Percentiles rank a stretch among this genome's conserved stretches.
These are phyloP conservation scores for Lepidocolaptes lacrymiger DNA, from an alignment of 2,797 vertebrate genomes.

Conservation along the genomic window DNA sequence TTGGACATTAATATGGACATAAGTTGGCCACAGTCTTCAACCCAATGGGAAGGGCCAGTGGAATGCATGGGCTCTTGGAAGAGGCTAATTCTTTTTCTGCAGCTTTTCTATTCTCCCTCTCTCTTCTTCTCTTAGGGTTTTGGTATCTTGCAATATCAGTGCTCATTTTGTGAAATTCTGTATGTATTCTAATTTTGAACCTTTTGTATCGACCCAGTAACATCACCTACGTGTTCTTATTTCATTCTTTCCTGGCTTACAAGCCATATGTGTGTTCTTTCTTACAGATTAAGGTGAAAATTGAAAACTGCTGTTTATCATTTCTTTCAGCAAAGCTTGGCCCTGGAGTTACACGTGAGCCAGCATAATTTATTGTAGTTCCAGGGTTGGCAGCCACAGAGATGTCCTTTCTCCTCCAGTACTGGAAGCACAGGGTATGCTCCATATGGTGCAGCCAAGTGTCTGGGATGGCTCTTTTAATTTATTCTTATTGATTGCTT, in stretches of 20 bases:
- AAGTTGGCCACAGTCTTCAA: not conserved
- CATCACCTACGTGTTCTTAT: not conserved
- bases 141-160: not conserved
- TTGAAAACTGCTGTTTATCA: not conserved
- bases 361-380: not conserved
- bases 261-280: rapidly evolving
- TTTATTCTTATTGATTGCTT: not conserved
- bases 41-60: not conserved
- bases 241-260: not conserved
- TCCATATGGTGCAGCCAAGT: rapidly evolving
- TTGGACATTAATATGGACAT: not conserved
- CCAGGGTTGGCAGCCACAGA: not conserved
- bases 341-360: not conserved
- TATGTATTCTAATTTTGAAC: not conserved
- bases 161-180: not conserved
- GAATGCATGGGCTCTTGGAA: not conserved
- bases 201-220: not conserved
- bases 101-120: not conserved
- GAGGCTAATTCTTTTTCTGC: not conserved
- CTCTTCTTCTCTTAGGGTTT: not conserved
- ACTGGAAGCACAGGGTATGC: rapidly evolving
- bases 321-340: not conserved
- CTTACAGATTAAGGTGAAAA: not conserved
- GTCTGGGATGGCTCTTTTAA: not conserved
- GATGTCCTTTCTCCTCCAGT: not conserved